Conservation (phyloP, 2,797 vertebrate genomes). For the Meriones psammophilus region DNA sequence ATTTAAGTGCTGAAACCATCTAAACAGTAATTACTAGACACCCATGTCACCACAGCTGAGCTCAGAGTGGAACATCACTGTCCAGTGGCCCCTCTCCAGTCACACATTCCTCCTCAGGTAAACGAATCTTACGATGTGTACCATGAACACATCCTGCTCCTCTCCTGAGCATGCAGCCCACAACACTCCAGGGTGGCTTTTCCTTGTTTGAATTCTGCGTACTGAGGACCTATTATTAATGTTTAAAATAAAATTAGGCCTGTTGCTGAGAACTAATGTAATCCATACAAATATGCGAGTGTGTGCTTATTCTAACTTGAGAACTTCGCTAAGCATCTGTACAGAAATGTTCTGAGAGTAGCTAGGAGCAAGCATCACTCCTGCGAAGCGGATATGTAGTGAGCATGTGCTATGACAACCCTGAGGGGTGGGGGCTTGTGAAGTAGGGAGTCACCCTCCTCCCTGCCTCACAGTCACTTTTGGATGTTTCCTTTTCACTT, state of each 20-base stretch:
- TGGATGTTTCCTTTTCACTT: background rate
- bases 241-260: slow-evolving; percentile 34
- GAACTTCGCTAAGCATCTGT: background rate
- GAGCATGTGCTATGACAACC: background rate
- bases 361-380: background rate
- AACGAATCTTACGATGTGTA: background rate
- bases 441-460: background rate
- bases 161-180: background rate
- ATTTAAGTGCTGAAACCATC: background rate
- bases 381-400: background rate
- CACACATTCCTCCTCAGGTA: background rate
- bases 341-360: slow-evolving; percentile 30
- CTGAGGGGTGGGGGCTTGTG: background rate
- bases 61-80: background rate
- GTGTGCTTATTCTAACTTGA: background rate
- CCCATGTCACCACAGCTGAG: background rate
- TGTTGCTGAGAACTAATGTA: slow-evolving; percentile 34
- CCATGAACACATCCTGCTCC: background rate
- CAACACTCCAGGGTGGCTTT: background rate
- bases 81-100: background rate
- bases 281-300: background rate
- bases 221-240: slow-evolving; percentile 1
- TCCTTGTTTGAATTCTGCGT: slow-evolving; percentile 16
- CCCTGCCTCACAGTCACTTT: background rate
- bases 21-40: background rate